These are phyloP conservation scores for Ictalurus punctatus DNA, from an alignment of 2,113 vertebrate genomes.

Conservation along the genomic window DNA sequence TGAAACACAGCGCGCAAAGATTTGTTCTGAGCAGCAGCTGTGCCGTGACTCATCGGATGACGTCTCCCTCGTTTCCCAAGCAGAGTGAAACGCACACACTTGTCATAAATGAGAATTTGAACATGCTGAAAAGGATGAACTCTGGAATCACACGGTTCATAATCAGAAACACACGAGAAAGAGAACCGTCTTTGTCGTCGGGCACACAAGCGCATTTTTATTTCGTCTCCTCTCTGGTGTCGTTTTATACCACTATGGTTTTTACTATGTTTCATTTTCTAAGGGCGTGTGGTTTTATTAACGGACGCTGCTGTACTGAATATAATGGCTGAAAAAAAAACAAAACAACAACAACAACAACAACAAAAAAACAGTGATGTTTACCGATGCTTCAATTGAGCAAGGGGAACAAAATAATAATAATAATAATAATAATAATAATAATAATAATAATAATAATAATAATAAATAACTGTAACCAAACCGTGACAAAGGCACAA, in stretches of 20 bases:
- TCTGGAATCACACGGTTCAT: conserved; percentile 29
- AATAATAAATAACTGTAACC: conserved; percentile 39
- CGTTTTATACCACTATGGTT: conserved; percentile 52
- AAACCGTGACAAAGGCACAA: conserved; percentile 49
- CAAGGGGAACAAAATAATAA: background rate
- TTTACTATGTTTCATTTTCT: conserved; percentile 56
- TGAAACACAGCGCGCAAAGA: background rate
- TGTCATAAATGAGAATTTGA: conserved; percentile 7
- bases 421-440: background rate
- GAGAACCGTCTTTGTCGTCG: conserved; percentile 24
- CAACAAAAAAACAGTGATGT: background rate
- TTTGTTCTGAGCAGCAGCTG: conserved; percentile 3
- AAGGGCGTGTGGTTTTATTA: conserved; percentile 45
- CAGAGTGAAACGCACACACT: background rate
- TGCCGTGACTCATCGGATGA: background rate
- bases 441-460: too few relatives aligned
- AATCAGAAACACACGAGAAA: conserved; percentile 11
- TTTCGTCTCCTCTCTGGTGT: conserved; percentile 53
- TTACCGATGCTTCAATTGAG: background rate
- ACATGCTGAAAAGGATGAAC: conserved; percentile 1
- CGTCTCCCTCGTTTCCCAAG: background rate
- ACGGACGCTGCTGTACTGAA: conserved; percentile 34
- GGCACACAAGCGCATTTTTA: conserved; percentile 49
- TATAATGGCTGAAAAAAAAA: conserved; percentile 25
- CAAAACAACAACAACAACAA: background rate